Base-by-base conservation (phyloP, 2,888 invertebrate genomes). In the Anoncus sp. region DNA sequence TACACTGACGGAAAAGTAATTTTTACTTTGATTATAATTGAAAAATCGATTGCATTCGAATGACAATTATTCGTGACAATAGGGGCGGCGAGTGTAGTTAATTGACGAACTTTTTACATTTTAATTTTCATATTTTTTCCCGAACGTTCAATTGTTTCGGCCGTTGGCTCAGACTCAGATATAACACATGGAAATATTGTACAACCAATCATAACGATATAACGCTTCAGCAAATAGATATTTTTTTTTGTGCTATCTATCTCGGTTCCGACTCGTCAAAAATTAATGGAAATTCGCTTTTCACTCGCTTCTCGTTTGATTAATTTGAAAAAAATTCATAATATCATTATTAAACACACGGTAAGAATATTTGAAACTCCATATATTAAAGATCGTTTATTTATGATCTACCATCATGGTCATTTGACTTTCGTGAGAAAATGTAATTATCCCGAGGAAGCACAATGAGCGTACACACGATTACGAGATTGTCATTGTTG, bases 391-490 rank as follows among this genome's bases (percentile, higher is more conserved):
- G n/a, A n/a, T n/a, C n/a, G n/a, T n/a, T n/a, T n/a, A n/a, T n/a
- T n/a, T 20, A 51, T 84, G 83, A 83, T 83, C 81, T 81, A 83
- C 81, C 77, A 79, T 81, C 55, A 45, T n/a, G 31, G 31, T 82
- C 77, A 66, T 60, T 82, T 77, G 82, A 87, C 84, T 88, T 88
- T 80, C 88, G 88, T 87, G 87, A 87, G 85, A 84, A 81, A 78
- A 85, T 82, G 87, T 88, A 88, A 88, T 89, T 87, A 88, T 85
- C 62, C 18, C 55, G 55, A 12, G 22, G 40, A 38, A 22, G 35
- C n/a, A 31, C 35, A 53, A 69, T 62, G 60, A 55, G 53, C 55
- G 53, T 67, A 89, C 89, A 87, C 87, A 82, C 86, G 87, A 73
- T 86, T 87, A 87, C 82, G 69, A 83, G 80, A 81, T 86, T 84